Percentiles rank a stretch among this genome's conserved stretches.
These are phyloP conservation scores for Drosophila peninsularis DNA, from an alignment of 2,888 invertebrate species.

Conservation along the genomic window DNA sequence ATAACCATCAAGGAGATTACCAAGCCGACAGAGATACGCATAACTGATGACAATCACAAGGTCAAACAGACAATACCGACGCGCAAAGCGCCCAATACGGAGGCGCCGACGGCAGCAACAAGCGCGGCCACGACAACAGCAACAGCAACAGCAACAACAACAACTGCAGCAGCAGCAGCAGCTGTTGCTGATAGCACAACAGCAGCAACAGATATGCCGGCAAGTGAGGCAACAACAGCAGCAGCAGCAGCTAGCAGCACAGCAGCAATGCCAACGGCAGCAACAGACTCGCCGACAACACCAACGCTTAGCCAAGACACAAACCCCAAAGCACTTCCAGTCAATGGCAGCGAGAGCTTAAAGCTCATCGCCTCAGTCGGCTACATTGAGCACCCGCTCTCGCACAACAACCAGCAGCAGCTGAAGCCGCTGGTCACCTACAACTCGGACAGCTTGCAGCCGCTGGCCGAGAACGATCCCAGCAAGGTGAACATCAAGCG, in stretches of 20 bases:
- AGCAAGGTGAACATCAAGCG: constrained; percentile 81
- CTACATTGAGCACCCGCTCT: constrained; percentile 58
- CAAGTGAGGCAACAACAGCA: constrained; percentile 25
- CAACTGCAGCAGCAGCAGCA: constrained; percentile 17
- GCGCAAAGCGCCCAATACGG: constrained; percentile 66
- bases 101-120: constrained; percentile 42
- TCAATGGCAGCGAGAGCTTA: constrained; percentile 73
- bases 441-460: constrained; percentile 59
- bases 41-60: constrained; percentile 82
- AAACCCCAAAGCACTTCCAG: constrained; percentile 64
- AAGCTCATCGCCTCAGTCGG: constrained; percentile 80
- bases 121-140: background rate
- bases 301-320: constrained; percentile 60
- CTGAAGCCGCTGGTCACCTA: constrained; percentile 55
- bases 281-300: constrained; percentile 35
- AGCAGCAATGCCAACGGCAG: constrained; percentile 23
- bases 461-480: constrained; percentile 71
- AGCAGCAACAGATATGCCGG: constrained; percentile 24
- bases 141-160: constrained; percentile 28
- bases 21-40: constrained; percentile 83
- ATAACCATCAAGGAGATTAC: constrained; percentile 85
- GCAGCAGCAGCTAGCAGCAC: constrained; percentile 15
- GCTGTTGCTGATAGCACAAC: constrained; percentile 23
- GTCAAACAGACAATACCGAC: constrained; percentile 70
- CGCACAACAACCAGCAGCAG: constrained; percentile 7